Conservation (phyloP, 2,113 vertebrate genomes). For the Felis chaus region DNA sequence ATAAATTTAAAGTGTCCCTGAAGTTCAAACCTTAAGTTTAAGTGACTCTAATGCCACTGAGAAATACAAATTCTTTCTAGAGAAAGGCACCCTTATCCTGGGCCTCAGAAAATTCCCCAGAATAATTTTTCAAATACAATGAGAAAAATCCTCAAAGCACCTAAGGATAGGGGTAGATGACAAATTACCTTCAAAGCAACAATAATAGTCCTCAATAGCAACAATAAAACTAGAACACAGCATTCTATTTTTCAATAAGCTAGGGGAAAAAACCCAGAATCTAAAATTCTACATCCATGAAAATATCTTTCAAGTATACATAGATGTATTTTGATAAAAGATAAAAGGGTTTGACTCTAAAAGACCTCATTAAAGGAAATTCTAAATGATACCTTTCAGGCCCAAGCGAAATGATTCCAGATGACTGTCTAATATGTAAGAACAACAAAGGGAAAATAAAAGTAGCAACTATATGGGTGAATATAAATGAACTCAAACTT, state of each 20-base stretch:
- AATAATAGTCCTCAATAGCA: not conserved
- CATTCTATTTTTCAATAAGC: not conserved
- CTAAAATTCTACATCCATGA: not conserved
- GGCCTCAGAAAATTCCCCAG: not conserved
- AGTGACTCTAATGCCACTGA: not conserved
- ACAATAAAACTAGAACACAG: not conserved
- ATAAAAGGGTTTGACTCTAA: not conserved
- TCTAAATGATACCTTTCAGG: conserved; percentile 21
- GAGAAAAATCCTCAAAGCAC: not conserved
- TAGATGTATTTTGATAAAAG: not conserved
- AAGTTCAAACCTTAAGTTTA: not conserved
- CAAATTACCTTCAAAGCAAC: not conserved
- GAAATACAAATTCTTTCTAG: not conserved
- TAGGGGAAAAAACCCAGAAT: not conserved
- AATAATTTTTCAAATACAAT: not conserved
- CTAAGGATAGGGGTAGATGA: not conserved
- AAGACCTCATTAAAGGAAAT: conserved; percentile 6
- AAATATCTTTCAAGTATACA: not conserved
- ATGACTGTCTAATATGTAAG: not conserved
- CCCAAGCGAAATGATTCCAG: not conserved
- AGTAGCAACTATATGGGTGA: not conserved
- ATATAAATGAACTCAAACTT: not conserved
- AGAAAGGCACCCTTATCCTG: not conserved
- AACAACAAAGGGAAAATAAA: not conserved
- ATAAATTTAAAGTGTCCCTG: not conserved